Evolutionary conservation across 2,888 invertebrate species (phyloP).

Genomic region (Acleris literana): DNA sequence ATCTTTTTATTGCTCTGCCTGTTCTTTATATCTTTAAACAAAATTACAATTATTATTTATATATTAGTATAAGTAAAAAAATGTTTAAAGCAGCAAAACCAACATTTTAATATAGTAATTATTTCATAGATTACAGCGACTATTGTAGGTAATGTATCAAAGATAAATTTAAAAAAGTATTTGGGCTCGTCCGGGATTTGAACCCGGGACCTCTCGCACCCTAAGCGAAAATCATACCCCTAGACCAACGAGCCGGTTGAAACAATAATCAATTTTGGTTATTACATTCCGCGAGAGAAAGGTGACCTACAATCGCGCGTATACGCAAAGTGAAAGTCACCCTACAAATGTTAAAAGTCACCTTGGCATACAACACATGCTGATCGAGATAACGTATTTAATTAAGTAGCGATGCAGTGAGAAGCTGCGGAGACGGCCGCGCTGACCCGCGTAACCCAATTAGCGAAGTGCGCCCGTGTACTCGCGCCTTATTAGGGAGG

Average conservation of each 20-base stretch:
- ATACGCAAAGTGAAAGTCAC: constrained; percentile 4
- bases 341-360: no score
- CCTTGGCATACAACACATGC: no score
- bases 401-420: no score
- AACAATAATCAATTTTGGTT: background rate
- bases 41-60: no score
- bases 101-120: no score
- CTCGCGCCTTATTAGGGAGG: constrained; percentile 9
- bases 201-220: constrained; percentile 85
- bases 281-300: constrained; percentile 11
- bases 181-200: constrained; percentile 84
- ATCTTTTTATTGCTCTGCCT: constrained; percentile 4
- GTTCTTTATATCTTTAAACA: background rate
- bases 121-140: no score
- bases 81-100: no score
- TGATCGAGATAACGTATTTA: no score
- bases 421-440: background rate
- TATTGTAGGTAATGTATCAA: no score
- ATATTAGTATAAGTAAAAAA: no score
- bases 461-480: constrained; percentile 22
- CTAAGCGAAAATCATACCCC: constrained; percentile 84
- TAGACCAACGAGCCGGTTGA: constrained; percentile 81
- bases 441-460: constrained; percentile 8
- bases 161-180: constrained; percentile 3
- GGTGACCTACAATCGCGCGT: constrained; percentile 11